Conservation (phyloP, 2,888 invertebrate species). For the Autographa pulchrina region DNA sequence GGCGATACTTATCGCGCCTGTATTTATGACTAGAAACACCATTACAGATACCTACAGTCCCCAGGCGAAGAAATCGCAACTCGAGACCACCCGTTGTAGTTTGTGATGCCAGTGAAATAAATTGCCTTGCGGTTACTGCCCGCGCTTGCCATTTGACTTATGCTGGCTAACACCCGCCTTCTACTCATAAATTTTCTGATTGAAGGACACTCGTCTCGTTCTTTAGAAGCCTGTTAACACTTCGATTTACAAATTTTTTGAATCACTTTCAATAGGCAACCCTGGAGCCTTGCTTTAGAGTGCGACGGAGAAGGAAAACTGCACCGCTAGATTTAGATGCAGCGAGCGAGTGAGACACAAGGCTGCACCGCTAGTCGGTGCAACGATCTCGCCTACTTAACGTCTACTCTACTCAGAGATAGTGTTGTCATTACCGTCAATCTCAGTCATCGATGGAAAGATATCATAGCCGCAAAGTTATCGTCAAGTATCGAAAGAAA, state of each 20-base stretch:
- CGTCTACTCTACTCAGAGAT: slow-evolving; percentile 62
- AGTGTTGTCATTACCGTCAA: slow-evolving; percentile 53
- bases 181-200: slow-evolving; percentile 48
- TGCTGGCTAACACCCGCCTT: slow-evolving; percentile 36
- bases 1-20: slow-evolving; percentile 85
- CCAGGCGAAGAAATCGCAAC: slow-evolving; percentile 72
- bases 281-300: slow-evolving; percentile 48
- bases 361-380: slow-evolving; percentile 74
- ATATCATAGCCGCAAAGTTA: slow-evolving; percentile 8
- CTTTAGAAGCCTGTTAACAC: slow-evolving; percentile 59
- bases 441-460: slow-evolving; percentile 47
- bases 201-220: slow-evolving; percentile 58
- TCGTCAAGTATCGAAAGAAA: neutral
- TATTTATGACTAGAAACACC: slow-evolving; percentile 86
- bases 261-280: slow-evolving; percentile 54
- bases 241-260: slow-evolving; percentile 56
- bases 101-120: slow-evolving; percentile 66
- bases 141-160: slow-evolving; percentile 41
- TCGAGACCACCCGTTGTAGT: slow-evolving; percentile 77
- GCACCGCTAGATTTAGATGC: slow-evolving; percentile 53
- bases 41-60: slow-evolving; percentile 73
- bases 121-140: slow-evolving; percentile 60
- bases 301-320: slow-evolving; percentile 50
- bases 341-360: slow-evolving; percentile 65
- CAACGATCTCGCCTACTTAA: slow-evolving; percentile 74